Percentiles rank a stretch among this genome's conserved stretches.
phyloP scores from a whole-genome alignment of 2,113 vertebrate genomes.

The Antechinus flavipes region DNA sequence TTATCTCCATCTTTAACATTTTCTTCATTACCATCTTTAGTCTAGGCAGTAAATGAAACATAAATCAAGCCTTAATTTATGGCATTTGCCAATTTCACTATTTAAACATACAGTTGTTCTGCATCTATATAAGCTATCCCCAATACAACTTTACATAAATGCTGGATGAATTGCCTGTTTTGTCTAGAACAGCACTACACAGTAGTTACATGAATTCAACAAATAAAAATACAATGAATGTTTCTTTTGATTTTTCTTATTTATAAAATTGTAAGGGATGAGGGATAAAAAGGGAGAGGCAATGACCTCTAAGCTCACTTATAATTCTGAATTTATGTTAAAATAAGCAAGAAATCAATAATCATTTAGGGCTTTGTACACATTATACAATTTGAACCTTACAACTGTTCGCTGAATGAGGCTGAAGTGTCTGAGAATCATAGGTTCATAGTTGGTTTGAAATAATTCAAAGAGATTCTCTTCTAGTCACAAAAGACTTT shows the following conservation, averaged over 20 bases:
- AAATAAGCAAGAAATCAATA: not conserved
- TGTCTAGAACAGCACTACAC: not conserved
- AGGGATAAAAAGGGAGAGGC: not conserved
- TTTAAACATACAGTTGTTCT: not conserved
- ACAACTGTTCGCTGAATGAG: not conserved
- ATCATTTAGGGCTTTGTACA: not conserved
- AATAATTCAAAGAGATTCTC: no score
- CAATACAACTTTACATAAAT: not conserved
- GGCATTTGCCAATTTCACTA: not conserved
- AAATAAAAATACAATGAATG: not conserved
- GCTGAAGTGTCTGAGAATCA: no score
- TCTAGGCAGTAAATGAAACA: not conserved
- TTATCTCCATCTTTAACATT: not conserved
- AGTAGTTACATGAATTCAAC: not conserved
- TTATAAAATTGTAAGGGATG: not conserved
- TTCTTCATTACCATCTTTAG: not conserved
- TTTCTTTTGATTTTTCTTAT: not conserved
- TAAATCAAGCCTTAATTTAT: not conserved
- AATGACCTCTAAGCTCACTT: not conserved
- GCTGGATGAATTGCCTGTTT: not conserved
- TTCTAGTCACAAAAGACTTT: no score
- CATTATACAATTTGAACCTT: not conserved
- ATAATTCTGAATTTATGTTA: not conserved
- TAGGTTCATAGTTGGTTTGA: no score
- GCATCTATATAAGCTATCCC: not conserved